phyloP scores from a whole-genome alignment of 1,140 invertebrate genomes.

The Protaetia brevitarsis region DNA sequence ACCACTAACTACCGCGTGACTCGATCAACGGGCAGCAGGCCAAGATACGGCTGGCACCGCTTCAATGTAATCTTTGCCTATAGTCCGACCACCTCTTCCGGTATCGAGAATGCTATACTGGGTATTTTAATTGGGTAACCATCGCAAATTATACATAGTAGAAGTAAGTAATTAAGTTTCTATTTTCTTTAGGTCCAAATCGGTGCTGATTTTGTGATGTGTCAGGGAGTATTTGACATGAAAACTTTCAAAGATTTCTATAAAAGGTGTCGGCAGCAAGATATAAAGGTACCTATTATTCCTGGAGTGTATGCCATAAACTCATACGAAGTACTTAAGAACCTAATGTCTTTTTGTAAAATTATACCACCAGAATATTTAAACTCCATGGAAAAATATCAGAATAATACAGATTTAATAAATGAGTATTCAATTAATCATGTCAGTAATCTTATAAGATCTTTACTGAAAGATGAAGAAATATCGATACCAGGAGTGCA shows the following conservation, averaged over 20 bases:
- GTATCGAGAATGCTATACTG: no score
- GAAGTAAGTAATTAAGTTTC: conserved; percentile 5
- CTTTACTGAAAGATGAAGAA: conserved; percentile 23
- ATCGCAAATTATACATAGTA: no score
- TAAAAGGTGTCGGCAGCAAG: conserved; percentile 60
- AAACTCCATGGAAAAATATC: conserved; percentile 25
- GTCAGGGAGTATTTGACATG: conserved; percentile 70
- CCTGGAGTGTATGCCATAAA: conserved; percentile 58
- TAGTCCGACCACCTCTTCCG: no score
- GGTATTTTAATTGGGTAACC: no score
- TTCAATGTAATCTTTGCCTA: no score
- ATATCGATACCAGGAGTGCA: conserved; percentile 33
- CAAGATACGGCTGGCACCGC: no score
- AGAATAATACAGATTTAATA: conserved; percentile 25
- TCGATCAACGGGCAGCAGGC: no score
- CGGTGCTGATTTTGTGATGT: conserved; percentile 76
- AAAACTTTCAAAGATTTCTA: conserved; percentile 64
- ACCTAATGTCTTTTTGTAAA: conserved; percentile 31
- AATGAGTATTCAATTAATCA: conserved; percentile 30
- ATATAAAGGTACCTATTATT: conserved; percentile 70
- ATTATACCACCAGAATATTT: conserved; percentile 31
- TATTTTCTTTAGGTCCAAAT: conserved; percentile 54
- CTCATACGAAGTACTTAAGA: conserved; percentile 28
- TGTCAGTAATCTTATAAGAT: conserved; percentile 28
- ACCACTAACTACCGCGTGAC: no score